A percentile compares a stretch with the other conserved stretches of the same genome.
These are phyloP conservation scores for Trialeurodes vaporariorum DNA, from an alignment of 1,140 invertebrate species.

Conservation along the genomic window DNA sequence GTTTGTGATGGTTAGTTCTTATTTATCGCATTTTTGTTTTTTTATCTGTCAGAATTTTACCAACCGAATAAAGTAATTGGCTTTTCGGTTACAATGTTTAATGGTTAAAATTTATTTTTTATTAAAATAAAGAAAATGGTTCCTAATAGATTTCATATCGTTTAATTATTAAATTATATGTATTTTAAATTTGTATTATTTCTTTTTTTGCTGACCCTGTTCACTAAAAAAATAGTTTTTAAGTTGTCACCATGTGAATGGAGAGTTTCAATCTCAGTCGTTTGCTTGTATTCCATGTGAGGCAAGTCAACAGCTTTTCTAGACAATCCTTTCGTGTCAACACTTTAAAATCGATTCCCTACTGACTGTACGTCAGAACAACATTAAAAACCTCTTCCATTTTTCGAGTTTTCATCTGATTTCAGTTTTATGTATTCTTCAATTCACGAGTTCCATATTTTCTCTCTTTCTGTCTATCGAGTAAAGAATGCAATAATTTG, in stretches of 20 bases:
- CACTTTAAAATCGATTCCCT: background rate
- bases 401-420: no score
- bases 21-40: slow-evolving; percentile 1
- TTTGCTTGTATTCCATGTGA: background rate
- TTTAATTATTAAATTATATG: slow-evolving; percentile 2
- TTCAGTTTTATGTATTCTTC: no score
- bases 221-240: background rate
- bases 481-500: no score
- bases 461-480: no score
- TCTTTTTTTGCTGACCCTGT: slow-evolving; percentile 1
- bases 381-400: no score
- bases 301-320: background rate
- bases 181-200: slow-evolving; percentile 11
- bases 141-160: background rate
- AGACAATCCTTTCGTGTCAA: background rate
- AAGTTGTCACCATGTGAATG: background rate
- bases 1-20: background rate
- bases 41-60: background rate
- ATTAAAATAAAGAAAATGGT: background rate
- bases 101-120: slow-evolving; percentile 1
- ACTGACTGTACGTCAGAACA: no score
- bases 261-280: background rate
- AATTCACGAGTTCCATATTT: no score
- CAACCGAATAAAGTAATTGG: background rate
- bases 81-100: background rate